Percentiles rank a stretch among this genome's conserved stretches.
phyloP scores from a whole-genome alignment of 37 sponge, comb jelly and placozoan species.

The Bolinopsis microptera region DNA sequence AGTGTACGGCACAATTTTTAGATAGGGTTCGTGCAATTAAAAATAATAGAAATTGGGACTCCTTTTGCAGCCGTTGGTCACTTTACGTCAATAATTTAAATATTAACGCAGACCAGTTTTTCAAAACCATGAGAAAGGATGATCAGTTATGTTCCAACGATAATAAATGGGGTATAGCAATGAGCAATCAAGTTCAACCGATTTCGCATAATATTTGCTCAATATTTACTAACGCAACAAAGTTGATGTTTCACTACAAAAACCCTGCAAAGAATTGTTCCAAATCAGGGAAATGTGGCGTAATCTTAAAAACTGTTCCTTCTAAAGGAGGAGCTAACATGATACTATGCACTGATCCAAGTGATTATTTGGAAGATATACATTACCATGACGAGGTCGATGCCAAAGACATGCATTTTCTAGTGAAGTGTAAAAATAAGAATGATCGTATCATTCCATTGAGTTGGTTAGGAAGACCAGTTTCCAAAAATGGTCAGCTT shows the following conservation, averaged over 20 bases:
- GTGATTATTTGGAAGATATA: background rate
- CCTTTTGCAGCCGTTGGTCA: background rate
- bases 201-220: background rate
- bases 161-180: background rate
- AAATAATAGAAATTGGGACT: background rate
- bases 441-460: background rate
- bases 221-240: background rate
- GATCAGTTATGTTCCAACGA: no score
- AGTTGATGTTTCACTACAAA: background rate
- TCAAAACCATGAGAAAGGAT: no score
- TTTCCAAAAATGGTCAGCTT: background rate
- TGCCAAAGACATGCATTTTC: background rate
- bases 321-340: background rate
- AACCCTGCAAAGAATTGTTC: background rate
- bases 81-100: background rate
- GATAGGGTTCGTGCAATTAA: background rate
- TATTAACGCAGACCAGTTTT: background rate
- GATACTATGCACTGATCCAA: background rate
- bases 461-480: background rate
- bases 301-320: background rate
- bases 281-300: background rate
- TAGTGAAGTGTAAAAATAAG: background rate
- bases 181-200: background rate
- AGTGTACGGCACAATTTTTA: background rate
- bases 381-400: background rate